Evolutionary conservation across 2,797 vertebrate genomes (phyloP).

Genomic region (Anniella stebbinsi): DNA sequence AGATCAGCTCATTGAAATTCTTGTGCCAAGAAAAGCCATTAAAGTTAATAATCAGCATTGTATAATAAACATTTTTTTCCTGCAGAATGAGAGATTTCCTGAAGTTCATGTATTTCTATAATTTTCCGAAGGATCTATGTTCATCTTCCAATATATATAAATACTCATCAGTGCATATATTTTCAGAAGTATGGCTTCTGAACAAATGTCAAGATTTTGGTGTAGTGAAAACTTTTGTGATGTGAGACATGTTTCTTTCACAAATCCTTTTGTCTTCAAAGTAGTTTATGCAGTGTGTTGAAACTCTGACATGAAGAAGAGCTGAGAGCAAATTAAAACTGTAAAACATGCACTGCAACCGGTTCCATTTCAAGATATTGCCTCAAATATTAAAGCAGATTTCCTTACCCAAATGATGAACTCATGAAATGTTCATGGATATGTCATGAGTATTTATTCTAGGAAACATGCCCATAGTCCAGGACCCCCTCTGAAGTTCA

Average conservation of each 20-base stretch:
- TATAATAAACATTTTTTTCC: slow-evolving; percentile 36
- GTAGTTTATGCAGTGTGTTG: slow-evolving; percentile 24
- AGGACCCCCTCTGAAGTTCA: slow-evolving; percentile 32
- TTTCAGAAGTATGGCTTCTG: not conserved
- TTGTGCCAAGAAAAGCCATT: slow-evolving; percentile 47
- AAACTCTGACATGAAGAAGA: slow-evolving; percentile 12
- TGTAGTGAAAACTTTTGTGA: not conserved
- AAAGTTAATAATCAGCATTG: slow-evolving; percentile 39
- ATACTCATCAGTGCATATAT: slow-evolving; percentile 3
- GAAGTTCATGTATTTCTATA: slow-evolving; percentile 36
- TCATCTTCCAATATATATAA: not conserved
- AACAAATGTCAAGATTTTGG: not conserved
- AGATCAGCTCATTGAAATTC: slow-evolving; percentile 56
- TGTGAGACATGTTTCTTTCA: slow-evolving; percentile 18
- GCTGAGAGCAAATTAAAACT: slow-evolving; percentile 45
- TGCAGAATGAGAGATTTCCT: slow-evolving; percentile 46
- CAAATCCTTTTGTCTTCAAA: slow-evolving; percentile 42
- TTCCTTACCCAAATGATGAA: not conserved
- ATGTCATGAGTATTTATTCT: slow-evolving; percentile 33
- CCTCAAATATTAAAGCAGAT: slow-evolving; percentile 33
- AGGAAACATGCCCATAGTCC: slow-evolving; percentile 34
- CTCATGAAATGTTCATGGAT: slow-evolving; percentile 43
- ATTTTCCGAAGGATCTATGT: slow-evolving; percentile 10
- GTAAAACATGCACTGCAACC: slow-evolving; percentile 25
- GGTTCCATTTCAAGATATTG: slow-evolving; percentile 22